Base-by-base conservation (phyloP, 2,888 invertebrate genomes). In the Hydroisotoma schaefferi region DNA sequence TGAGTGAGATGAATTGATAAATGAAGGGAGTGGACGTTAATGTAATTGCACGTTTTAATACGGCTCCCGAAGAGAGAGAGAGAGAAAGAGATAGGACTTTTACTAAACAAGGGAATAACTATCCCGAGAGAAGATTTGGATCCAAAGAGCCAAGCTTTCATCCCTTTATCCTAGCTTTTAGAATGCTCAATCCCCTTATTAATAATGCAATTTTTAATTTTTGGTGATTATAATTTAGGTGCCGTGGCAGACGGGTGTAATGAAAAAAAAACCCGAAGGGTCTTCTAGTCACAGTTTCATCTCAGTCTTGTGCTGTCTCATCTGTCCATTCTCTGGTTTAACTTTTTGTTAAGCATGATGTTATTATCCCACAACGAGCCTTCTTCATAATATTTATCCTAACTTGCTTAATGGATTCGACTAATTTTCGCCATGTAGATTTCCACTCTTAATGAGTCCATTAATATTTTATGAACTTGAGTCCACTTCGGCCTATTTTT, bases 131-230 rank as follows among this genome's bases (percentile, higher is more conserved):
- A 33, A 10, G 15, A 33, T 33, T 33, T 47, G 47, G 23, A 27
- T 8, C 28, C 18, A 28, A 26, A 49, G 49, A 23, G 47, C 12
- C 25, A 22, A 15, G 12, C 47, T 47, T 25, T 22, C 49, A 18
- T 28, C 28, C 28, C 12, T 27, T 12, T 6, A 8, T 25, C 25
- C 18, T 25, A 8, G n/a, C n/a, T n/a, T n/a, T n/a, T 47, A 22
- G 29, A 12, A 20, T 23, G 37, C 37, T 44, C 55, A 43, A 58
- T 29, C 25, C 44, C 49, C 46, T 66, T 46, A 70, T 71, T 65
- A 72, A 72, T 69, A 67, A 72, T 72, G 61, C 68, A 72, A 63
- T 69, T 70, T 72, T 72, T 72, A 72, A 72, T 72, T 70, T 70
- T 65, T 70, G 55, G 64, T 68, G 67, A 67, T 72, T 67, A 70